phyloP scores from a whole-genome alignment of 2,113 vertebrate genomes.

The Apodemus speciosus region DNA sequence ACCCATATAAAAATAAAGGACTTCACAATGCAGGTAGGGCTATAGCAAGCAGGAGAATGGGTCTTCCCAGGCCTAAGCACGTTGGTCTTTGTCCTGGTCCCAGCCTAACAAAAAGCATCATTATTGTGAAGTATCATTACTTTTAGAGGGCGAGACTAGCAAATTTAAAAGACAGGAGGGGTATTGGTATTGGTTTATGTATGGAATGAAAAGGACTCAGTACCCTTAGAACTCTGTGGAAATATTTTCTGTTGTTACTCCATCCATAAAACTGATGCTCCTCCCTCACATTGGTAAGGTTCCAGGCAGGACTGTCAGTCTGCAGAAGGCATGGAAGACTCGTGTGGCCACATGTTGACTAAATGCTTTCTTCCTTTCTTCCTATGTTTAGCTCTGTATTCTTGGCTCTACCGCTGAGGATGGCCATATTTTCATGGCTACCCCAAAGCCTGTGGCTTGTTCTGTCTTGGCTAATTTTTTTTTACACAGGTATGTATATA shows the following conservation, averaged over 20 bases:
- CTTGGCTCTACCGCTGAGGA: not conserved
- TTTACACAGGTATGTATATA: not conserved
- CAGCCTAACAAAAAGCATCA: not conserved
- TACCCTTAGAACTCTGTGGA: not conserved
- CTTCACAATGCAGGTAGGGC: no score
- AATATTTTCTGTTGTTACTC: not conserved
- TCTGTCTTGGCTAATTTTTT: not conserved
- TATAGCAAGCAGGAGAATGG: no score
- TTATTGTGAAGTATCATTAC: not conserved
- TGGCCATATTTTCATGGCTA: not conserved
- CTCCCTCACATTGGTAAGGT: not conserved
- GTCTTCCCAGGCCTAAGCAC: no score
- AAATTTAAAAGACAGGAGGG: conserved; percentile 1
- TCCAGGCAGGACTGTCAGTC: not conserved
- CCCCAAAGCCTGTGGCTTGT: not conserved
- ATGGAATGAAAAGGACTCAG: not conserved
- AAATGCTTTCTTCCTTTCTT: not conserved
- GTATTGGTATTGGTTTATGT: not conserved
- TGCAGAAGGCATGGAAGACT: not conserved
- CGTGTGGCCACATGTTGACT: not conserved
- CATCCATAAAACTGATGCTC: not conserved
- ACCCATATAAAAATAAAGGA: no score
- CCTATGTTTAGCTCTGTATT: not conserved
- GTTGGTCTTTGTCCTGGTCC: no score
- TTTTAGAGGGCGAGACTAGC: not conserved